phyloP scores from a whole-genome alignment of 2,888 invertebrate genomes.

The Brachyopa scutellaris region DNA sequence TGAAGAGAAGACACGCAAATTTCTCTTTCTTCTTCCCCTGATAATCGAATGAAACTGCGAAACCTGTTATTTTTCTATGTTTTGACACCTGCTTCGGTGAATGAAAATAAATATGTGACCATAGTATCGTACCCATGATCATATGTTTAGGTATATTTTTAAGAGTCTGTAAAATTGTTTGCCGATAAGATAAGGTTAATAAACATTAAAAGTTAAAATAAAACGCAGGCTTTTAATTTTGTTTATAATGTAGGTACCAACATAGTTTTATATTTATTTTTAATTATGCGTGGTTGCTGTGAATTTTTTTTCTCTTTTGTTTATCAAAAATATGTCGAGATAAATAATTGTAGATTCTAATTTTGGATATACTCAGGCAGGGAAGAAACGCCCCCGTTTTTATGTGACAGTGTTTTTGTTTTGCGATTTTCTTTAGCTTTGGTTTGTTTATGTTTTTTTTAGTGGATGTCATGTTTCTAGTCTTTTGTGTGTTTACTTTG shows the following conservation, averaged over 20 bases:
- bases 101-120: conserved; percentile 6
- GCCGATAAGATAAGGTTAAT: too few relatives aligned
- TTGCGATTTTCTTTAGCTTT: not conserved
- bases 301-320: too few relatives aligned
- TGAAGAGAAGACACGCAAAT: not conserved
- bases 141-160: too few relatives aligned
- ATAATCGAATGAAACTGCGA: too few relatives aligned
- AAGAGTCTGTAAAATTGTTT: too few relatives aligned
- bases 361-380: not conserved
- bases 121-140: too few relatives aligned
- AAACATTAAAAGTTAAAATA: too few relatives aligned
- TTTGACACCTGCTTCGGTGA: not conserved
- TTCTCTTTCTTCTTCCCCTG: not conserved
- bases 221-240: too few relatives aligned
- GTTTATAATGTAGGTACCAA: too few relatives aligned
- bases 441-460: conserved; percentile 1
- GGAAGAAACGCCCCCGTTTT: conserved; percentile 19
- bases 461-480: conserved; percentile 7
- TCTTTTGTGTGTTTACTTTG: not conserved
- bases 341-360: not conserved
- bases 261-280: not conserved
- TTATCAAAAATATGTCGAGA: too few relatives aligned
- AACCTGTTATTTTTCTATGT: conserved; percentile 30
- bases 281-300: conserved; percentile 6
- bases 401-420: conserved; percentile 1